Conservation (phyloP, 2,888 invertebrate species). For the Leptopterna dolabrata region DNA sequence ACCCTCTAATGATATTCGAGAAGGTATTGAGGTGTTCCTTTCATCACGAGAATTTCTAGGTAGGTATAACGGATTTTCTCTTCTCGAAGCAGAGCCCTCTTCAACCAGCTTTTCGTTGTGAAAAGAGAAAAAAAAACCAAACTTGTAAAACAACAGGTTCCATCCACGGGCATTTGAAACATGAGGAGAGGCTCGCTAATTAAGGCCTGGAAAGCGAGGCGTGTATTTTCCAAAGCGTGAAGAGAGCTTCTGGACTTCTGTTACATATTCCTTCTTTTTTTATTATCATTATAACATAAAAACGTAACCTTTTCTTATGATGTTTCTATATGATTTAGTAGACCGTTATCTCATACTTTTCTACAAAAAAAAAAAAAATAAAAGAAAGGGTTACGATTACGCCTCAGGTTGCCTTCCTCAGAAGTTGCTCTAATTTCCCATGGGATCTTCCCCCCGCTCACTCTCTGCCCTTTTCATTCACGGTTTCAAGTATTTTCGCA, state of each 20-base stretch:
- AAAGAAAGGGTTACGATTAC: slow-evolving; percentile 23
- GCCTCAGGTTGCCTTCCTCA: background rate
- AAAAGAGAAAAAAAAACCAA: too few relatives aligned
- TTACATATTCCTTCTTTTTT: too few relatives aligned
- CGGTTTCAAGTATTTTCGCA: slow-evolving; percentile 35
- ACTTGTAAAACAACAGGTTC: background rate
- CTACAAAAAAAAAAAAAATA: background rate
- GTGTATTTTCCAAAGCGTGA: background rate
- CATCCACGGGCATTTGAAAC: background rate
- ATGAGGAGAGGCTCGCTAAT: background rate
- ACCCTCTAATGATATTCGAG: too few relatives aligned
- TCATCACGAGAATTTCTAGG: background rate
- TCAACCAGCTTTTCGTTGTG: background rate
- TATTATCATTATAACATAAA: background rate
- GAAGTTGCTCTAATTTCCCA: slow-evolving; percentile 27
- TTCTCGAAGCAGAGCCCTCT: background rate
- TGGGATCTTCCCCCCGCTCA: background rate
- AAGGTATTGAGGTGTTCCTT: background rate
- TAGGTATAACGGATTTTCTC: background rate
- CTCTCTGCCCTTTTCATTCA: slow-evolving; percentile 14
- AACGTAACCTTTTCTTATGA: background rate
- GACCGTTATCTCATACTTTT: slow-evolving; percentile 36
- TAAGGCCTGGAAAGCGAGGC: background rate
- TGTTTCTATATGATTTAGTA: slow-evolving; percentile 28
- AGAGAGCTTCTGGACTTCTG: slow-evolving; percentile 10